Base-by-base conservation (phyloP, 2,888 invertebrate species). In the Acleris literana region DNA sequence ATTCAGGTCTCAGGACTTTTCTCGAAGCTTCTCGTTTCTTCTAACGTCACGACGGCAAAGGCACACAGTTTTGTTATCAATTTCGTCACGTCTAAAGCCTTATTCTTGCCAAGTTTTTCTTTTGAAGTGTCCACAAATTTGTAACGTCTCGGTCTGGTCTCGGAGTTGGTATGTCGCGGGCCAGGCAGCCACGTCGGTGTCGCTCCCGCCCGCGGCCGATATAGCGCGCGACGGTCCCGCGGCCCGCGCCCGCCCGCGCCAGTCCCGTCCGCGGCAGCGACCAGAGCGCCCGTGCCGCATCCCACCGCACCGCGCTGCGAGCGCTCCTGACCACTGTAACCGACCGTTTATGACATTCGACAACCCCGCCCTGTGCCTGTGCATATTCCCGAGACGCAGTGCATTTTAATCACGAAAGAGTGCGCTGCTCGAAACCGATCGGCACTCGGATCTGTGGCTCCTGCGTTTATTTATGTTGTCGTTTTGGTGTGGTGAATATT, bases 401-500 rank as follows among this genome's bases (percentile, higher is more conserved):
- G 85, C 88, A 88, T 86, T 87, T 86, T 82, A 83, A 87, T 84
- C 81, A 84, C 86, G 84, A 87, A 84, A 82, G 65, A 87, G 84
- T 85, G 83, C 80, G 81, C 80, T 83, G 77, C 76, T 81, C 78
- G 81, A 83, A 81, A 83, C 76, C 82, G 74, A 82, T 80, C 78
- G 74, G 78, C 75, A 73, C 74, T 80, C 80, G 80, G 81, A 77
- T 80, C 82, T 80, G 81, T 84, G 85, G 77, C 83, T 83, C 83
- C 83, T 82, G 85, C 86, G 86, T 88, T 90, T 91, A 91, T 92
- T 89, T 90, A 90, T 92, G 92, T 92, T 91, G 89, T 92, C 91
- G 88, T 91, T 89, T 90, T 92, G 88, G 92, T 92, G 92, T 90
- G 86, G 92, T 92, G 92, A 88, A 90, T 90, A 90, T 89, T 89